These are phyloP conservation scores for Mixornis gularis DNA, from an alignment of 2,113 vertebrate genomes.

Conservation along the genomic window DNA sequence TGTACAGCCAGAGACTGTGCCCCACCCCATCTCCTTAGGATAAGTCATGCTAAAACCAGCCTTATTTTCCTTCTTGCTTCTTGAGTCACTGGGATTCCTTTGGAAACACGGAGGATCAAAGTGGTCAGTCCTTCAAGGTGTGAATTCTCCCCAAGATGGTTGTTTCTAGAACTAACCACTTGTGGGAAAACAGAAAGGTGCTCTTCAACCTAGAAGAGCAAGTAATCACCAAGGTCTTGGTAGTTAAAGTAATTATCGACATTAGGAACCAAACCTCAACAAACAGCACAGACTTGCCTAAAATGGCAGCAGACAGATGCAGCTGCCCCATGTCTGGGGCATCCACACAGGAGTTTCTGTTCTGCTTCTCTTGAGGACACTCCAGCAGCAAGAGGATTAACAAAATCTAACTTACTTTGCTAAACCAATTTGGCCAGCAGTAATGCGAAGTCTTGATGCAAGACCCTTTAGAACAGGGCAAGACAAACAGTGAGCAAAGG, in stretches of 20 bases:
- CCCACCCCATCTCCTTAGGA: background rate
- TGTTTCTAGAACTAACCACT: constrained; percentile 23
- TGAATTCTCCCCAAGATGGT: background rate
- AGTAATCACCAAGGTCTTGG: background rate
- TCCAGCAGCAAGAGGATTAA: constrained; percentile 14
- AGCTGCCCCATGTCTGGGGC: background rate
- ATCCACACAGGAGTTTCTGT: background rate
- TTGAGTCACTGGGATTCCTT: constrained; percentile 36
- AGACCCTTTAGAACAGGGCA: background rate
- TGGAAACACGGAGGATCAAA: background rate
- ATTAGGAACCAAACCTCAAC: background rate
- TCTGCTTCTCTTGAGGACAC: background rate
- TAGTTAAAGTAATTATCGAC: background rate
- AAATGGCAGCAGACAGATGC: accelerated
- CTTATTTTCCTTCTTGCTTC: constrained; percentile 27
- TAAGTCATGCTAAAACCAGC: constrained; percentile 46
- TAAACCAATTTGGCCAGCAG: constrained; percentile 21
- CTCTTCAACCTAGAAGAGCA: constrained; percentile 37
- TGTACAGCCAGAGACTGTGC: background rate
- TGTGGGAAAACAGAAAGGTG: background rate
- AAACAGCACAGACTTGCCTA: background rate
- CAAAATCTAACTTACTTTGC: constrained; percentile 45
- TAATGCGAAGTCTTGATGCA: constrained; percentile 16
- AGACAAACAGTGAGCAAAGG: background rate
- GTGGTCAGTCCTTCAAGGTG: constrained; percentile 1